Percentiles rank a stretch among this genome's conserved stretches.
Evolutionary conservation across 2,797 vertebrate species (phyloP).

Genomic region (Craterocephalus amniculus): DNA sequence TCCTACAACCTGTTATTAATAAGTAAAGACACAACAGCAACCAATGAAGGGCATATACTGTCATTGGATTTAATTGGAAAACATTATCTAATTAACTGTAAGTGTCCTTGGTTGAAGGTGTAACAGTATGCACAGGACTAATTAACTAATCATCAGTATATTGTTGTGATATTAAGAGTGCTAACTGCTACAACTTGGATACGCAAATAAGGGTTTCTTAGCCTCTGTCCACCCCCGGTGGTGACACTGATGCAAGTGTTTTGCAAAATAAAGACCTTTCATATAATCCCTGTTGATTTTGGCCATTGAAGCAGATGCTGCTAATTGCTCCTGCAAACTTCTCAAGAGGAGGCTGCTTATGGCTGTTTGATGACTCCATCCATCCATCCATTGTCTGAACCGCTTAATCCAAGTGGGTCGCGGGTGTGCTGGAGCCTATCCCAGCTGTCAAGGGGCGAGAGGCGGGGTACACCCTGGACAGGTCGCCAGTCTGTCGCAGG

Average conservation of each 20-base stretch:
- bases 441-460: too few relatives aligned
- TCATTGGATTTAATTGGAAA: slow-evolving; percentile 18
- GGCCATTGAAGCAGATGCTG: slow-evolving; percentile 26
- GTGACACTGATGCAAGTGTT: slow-evolving; percentile 1
- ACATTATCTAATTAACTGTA: slow-evolving; percentile 29
- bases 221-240: slow-evolving; percentile 24
- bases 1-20: neutral
- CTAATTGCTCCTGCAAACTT: slow-evolving; percentile 28
- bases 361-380: too few relatives aligned
- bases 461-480: too few relatives aligned
- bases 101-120: slow-evolving; percentile 19
- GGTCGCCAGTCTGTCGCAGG: too few relatives aligned
- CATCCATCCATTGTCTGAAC: too few relatives aligned
- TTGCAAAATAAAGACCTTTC: slow-evolving; percentile 31
- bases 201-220: slow-evolving; percentile 44
- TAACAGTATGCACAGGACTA: slow-evolving; percentile 1
- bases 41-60: neutral
- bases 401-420: too few relatives aligned
- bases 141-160: slow-evolving; percentile 40
- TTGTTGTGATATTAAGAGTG: slow-evolving; percentile 36
- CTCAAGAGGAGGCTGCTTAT: slow-evolving; percentile 5
- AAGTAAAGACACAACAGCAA: slow-evolving; percentile 1
- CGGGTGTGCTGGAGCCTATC: too few relatives aligned
- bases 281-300: slow-evolving; percentile 20
- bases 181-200: slow-evolving; percentile 36